These are phyloP conservation scores for Scomber colias DNA, from an alignment of 2,113 vertebrate genomes.

Conservation along the genomic window DNA sequence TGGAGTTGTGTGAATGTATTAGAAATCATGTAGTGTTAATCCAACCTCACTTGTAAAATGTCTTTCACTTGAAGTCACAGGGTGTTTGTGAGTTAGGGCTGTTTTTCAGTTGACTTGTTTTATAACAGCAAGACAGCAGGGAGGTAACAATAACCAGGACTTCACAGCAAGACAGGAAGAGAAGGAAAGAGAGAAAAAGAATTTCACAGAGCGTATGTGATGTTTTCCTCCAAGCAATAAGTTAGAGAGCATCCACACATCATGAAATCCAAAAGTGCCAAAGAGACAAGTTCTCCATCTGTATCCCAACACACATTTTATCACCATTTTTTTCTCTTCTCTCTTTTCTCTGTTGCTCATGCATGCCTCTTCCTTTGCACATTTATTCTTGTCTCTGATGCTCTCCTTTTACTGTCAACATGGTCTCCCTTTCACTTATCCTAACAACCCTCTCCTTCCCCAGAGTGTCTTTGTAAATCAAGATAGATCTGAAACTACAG, in stretches of 20 bases:
- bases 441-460: background rate
- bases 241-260: constrained; percentile 70
- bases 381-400: constrained; percentile 38
- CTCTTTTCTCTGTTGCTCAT: constrained; percentile 30
- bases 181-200: constrained; percentile 38
- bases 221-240: constrained; percentile 72
- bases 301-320: constrained; percentile 59
- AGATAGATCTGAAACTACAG: constrained; percentile 1
- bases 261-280: constrained; percentile 73
- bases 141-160: constrained; percentile 72
- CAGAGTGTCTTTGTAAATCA: constrained; percentile 8
- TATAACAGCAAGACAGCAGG: constrained; percentile 70
- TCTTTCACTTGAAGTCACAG: constrained; percentile 59
- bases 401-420: constrained; percentile 23
- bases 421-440: constrained; percentile 33
- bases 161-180: constrained; percentile 54
- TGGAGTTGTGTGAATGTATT: constrained; percentile 2
- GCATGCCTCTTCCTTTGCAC: constrained; percentile 28
- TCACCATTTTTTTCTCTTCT: constrained; percentile 44
- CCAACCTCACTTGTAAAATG: constrained; percentile 44
- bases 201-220: constrained; percentile 59
- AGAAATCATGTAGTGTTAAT: constrained; percentile 50
- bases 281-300: constrained; percentile 74
- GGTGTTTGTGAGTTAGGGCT: constrained; percentile 58
- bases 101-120: constrained; percentile 74